Base-by-base conservation (phyloP, 1,140 invertebrate species). In the Drosophila ficusphila region DNA sequence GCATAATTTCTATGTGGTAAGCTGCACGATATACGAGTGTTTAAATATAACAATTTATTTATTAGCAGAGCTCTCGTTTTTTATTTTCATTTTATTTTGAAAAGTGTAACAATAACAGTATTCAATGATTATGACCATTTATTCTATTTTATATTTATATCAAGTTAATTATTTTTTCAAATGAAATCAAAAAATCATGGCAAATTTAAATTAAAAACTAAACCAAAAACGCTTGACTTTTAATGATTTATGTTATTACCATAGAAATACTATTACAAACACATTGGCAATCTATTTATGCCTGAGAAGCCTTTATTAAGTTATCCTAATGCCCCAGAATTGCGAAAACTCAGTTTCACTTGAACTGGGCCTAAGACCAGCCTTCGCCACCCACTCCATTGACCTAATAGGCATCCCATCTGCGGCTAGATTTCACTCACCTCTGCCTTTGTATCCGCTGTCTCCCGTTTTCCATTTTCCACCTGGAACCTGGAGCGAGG, bases 371-470 rank as follows among this genome's bases (percentile, higher is more conserved):
- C 60, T 31, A 16, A 25, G 11, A 8, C 6, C 12, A 38, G 29
- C 38, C 61, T 41, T 33, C 29, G 23, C 64, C 60, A 46, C 29
- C 46, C 27, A 29, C 47, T 31, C 31, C 39, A 53, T 29, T 69
- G 64, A 69, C 48, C 49, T 69, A 46, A 56, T 69, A 48, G 62
- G 48, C 29, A 27, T 44, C 29, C 48, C 48, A 56, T 69, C 49
- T 69, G 38, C 38, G 48, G 62, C 62, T 68, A 39, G 65, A 69
- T 69, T 69, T 69, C 65, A 69, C 65, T 44, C 47, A 54, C 19
- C 39, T 58, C 60, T 33, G 14, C n/a, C 25, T 29, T 34, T 38
- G 8, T n/a, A 61, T n/a, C 19, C 19, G 34, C 39, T 60, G n/a
- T 18, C 47, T 9, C 49, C 27, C 18, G 31, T 33, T 34, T 61